phyloP scores from a whole-genome alignment of 2,797 vertebrate genomes.

The Naso thynnoides region DNA sequence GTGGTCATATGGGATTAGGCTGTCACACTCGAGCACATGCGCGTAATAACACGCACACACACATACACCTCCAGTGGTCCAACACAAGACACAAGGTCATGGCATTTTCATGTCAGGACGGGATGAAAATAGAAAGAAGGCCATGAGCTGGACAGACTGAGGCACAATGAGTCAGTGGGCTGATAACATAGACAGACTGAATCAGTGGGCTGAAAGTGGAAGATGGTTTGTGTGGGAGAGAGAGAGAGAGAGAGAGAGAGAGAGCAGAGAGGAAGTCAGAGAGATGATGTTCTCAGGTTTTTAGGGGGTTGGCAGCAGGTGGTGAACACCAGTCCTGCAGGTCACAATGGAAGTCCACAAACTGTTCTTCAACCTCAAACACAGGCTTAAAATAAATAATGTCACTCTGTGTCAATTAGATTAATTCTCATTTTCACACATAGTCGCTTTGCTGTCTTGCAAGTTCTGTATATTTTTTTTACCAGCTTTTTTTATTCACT shows the following conservation, averaged over 20 bases:
- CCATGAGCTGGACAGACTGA: constrained; percentile 73
- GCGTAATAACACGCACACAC: constrained; percentile 29
- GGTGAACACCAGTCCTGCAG: constrained; percentile 59
- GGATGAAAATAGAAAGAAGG: constrained; percentile 76
- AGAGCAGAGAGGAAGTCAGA: constrained; percentile 44
- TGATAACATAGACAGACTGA: constrained; percentile 76
- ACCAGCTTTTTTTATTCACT: constrained; percentile 7
- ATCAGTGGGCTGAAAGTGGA: constrained; percentile 72
- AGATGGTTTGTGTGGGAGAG: constrained; percentile 35
- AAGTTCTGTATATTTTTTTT: constrained; percentile 2
- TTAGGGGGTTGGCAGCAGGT: constrained; percentile 57
- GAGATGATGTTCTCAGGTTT: constrained; percentile 59
- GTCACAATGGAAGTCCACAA: constrained; percentile 56
- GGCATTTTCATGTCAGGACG: constrained; percentile 70
- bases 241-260: constrained; percentile 5
- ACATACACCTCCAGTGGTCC: constrained; percentile 49
- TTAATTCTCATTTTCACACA: constrained; percentile 15
- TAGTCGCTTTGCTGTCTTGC: background rate
- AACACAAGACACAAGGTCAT: constrained; percentile 70
- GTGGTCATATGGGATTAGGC: constrained; percentile 33
- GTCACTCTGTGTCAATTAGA: constrained; percentile 35
- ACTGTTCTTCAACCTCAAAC: constrained; percentile 56
- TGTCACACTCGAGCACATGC: constrained; percentile 53
- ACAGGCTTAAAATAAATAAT: constrained; percentile 47
- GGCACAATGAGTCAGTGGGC: constrained; percentile 78